Evolutionary conservation across 2,113 vertebrate genomes (phyloP).

Genomic region (Hippocampus guttulatus): DNA sequence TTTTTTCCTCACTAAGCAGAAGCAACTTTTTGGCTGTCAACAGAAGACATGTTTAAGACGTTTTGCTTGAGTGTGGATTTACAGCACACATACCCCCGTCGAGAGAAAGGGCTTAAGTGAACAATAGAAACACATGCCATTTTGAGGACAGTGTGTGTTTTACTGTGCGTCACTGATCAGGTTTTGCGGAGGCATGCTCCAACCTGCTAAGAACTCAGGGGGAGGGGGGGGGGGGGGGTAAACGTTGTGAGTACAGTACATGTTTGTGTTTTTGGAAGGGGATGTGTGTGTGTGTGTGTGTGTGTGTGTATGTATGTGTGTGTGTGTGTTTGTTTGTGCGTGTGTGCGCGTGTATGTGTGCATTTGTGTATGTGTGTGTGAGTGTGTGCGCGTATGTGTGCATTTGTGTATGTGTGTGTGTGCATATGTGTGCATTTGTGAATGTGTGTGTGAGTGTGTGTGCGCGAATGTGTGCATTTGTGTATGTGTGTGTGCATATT

Average conservation of each 20-base stretch:
- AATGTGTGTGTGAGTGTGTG: too few species aligned
- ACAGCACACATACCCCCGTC: too few species aligned
- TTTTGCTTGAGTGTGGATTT: too few species aligned
- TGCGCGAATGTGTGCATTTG: too few species aligned
- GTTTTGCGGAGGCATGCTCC: constrained; percentile 58
- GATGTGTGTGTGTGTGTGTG: not conserved
- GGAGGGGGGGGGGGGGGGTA: constrained; percentile 24
- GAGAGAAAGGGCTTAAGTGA: not conserved
- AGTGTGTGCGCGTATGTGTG: constrained; percentile 18
- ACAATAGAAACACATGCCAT: constrained; percentile 51
- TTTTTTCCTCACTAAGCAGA: too few species aligned
- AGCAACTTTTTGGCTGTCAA: too few species aligned
- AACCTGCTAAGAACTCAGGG: constrained; percentile 49
- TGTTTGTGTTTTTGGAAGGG: constrained; percentile 16
- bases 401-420: constrained; percentile 13
- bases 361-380: constrained; percentile 19
- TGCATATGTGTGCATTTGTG: too few species aligned
- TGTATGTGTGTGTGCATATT: too few species aligned
- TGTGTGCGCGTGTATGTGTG: constrained; percentile 10
- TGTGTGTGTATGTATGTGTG: constrained; percentile 30
- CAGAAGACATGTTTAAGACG: too few species aligned
- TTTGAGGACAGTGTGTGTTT: constrained; percentile 53
- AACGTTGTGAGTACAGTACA: constrained; percentile 8
- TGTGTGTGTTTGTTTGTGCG: constrained; percentile 19
- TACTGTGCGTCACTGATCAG: constrained; percentile 54